phyloP scores from a whole-genome alignment of 2,113 vertebrate species.

The Ptyas mucosa region DNA sequence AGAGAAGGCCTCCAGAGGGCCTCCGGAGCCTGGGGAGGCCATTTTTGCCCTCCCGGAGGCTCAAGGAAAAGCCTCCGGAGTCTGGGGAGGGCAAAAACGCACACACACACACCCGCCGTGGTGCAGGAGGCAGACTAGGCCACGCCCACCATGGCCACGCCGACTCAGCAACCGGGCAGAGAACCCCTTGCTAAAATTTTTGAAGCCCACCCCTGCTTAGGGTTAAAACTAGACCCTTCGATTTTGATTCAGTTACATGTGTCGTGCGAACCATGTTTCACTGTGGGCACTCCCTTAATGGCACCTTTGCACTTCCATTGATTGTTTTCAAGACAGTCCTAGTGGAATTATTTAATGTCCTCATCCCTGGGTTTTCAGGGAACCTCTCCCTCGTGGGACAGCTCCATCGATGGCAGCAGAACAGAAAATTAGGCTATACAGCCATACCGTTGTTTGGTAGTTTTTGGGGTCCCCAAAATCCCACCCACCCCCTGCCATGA shows the following conservation, averaged over 20 bases:
- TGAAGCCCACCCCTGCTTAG: too few species aligned
- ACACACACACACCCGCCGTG: too few species aligned
- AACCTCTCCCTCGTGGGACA: not conserved
- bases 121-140: too few species aligned
- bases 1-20: too few species aligned
- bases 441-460: not conserved
- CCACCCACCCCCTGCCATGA: not conserved
- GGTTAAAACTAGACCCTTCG: not conserved
- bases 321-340: not conserved
- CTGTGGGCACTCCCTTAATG: not conserved
- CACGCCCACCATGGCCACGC: too few species aligned
- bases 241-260: not conserved
- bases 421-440: not conserved
- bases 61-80: too few species aligned
- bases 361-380: not conserved
- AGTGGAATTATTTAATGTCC: not conserved
- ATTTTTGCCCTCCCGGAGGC: too few species aligned
- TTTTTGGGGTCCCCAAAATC: not conserved
- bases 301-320: not conserved
- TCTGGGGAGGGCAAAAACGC: too few species aligned
- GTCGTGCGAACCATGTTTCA: not conserved
- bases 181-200: too few species aligned
- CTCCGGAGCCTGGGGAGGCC: too few species aligned
- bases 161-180: too few species aligned
- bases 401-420: not conserved